Conservation (phyloP, 2,113 vertebrate species). For the Haemorhous mexicanus region DNA sequence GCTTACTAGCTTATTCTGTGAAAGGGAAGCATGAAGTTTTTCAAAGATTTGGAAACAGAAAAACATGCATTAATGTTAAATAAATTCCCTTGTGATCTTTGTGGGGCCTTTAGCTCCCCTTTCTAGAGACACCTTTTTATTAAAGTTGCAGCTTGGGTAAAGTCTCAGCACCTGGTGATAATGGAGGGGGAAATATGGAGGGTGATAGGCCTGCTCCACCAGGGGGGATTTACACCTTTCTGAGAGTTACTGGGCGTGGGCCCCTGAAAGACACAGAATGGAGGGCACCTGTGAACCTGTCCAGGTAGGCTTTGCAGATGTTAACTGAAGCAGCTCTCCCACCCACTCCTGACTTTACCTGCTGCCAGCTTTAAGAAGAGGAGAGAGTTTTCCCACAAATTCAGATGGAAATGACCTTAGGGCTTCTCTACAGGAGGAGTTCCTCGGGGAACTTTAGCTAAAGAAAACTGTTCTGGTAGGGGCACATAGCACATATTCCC, state of each 20-base stretch:
- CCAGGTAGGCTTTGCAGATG: not conserved
- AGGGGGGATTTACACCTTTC: not conserved
- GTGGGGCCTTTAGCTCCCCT: not conserved
- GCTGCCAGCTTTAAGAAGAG: not conserved
- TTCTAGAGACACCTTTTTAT: not conserved
- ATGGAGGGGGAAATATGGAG: too few relatives aligned
- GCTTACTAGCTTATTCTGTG: not conserved
- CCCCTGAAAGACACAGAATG: not conserved
- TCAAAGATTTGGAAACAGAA: not conserved
- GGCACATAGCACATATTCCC: rapidly evolving
- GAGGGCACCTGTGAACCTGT: not conserved
- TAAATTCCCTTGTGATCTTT: not conserved
- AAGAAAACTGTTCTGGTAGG: not conserved
- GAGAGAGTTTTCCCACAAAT: not conserved
- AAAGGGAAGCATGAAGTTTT: not conserved
- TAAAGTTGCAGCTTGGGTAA: not conserved
- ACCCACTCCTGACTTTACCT: not conserved
- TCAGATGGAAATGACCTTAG: not conserved
- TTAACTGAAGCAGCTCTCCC: not conserved
- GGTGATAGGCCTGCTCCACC: rapidly evolving
- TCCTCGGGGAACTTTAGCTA: not conserved
- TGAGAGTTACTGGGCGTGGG: rapidly evolving
- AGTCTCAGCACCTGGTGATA: not conserved
- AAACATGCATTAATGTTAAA: not conserved
- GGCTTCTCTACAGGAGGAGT: rapidly evolving